phyloP scores from a whole-genome alignment of 1,140 invertebrate species.

The Drosophila suzukii region DNA sequence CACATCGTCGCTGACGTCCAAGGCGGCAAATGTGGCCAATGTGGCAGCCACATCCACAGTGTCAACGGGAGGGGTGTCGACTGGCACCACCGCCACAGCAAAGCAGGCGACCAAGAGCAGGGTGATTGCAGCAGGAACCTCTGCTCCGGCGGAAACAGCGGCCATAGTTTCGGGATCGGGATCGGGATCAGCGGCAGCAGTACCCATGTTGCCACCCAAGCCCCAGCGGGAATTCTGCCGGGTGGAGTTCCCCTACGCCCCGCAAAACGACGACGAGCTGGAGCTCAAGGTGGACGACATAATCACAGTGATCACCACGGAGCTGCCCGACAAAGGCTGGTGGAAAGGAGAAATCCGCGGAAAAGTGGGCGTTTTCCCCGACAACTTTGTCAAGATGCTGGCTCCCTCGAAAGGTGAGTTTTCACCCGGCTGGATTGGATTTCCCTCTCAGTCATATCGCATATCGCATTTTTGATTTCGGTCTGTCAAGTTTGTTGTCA shows the following conservation, averaged over 20 bases:
- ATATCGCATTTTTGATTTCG: slow-evolving; percentile 54
- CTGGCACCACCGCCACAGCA: slow-evolving; percentile 16
- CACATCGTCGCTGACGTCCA: slow-evolving; percentile 48
- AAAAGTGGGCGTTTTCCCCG: slow-evolving; percentile 96
- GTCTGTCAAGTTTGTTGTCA: slow-evolving; percentile 61
- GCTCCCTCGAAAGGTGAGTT: slow-evolving; percentile 84
- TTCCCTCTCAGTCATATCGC: slow-evolving; percentile 11
- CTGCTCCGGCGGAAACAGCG: slow-evolving; percentile 22
- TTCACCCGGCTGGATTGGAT: slow-evolving; percentile 4
- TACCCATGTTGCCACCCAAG: slow-evolving; percentile 87
- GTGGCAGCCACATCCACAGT: slow-evolving; percentile 14
- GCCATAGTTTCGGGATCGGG: slow-evolving; percentile 24
- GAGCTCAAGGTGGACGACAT: slow-evolving; percentile 95
- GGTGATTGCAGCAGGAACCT: slow-evolving; percentile 18
- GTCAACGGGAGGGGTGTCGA: neutral
- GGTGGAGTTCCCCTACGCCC: slow-evolving; percentile 95
- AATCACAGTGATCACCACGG: slow-evolving; percentile 93
- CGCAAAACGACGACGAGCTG: slow-evolving; percentile 97
- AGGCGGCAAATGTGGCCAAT: slow-evolving; percentile 42
- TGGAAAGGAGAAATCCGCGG: slow-evolving; percentile 97
- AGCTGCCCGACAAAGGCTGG: slow-evolving; percentile 97
- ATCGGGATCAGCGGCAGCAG: slow-evolving; percentile 20
- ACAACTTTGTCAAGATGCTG: slow-evolving; percentile 95
- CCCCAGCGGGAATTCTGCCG: slow-evolving; percentile 90
- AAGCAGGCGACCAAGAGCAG: slow-evolving; percentile 67